Evolutionary conservation across 1,140 invertebrate species (phyloP), one percentile per base, ranked within the genome.

Genomic region (Macrosteles quadrilineatus): DNA sequence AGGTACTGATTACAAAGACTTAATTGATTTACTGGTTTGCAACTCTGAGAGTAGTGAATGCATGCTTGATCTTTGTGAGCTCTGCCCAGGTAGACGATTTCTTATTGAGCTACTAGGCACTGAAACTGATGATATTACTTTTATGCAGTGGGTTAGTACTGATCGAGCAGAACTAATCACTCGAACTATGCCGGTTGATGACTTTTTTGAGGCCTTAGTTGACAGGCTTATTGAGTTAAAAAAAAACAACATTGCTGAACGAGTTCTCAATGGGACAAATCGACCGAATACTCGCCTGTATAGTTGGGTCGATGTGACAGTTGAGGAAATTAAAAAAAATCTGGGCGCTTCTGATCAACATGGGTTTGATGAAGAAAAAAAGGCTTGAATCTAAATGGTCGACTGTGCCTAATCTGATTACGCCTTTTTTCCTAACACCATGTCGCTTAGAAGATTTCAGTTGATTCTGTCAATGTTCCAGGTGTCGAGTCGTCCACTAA

Each of bases 141-240:
- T 71, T 19, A 68, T 57, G 12, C 43, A 71, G 36, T 71, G 70
- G 70, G 47, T 68, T 27, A 2, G 21, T 6, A 71, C 70, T 57
- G 65, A 71, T 27, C 4, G 32, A 57, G 45, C 43, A 55, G 57
- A 47, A 2, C 50, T 71, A 3, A 59, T 68, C 12, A 71, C 70
- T n/a, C 29, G 31, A 45, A 31, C 36, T 29, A 25, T 68, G 40
- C 64, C 32, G 1, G 23, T 9, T 43, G 70, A 64, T 29, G 66
- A 71, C 32, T 45, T 45, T 71, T 68, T 55, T n/a, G n/a, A n/a
- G n/a, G n/a, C n/a, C n/a, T n/a, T n/a, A n/a, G n/a, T n/a, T n/a
- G n/a, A n/a, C n/a, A n/a, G n/a, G n/a, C n/a, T n/a, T n/a, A n/a
- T n/a, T n/a, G n/a, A n/a, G n/a, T n/a, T n/a, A n/a, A n/a, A n/a